Percentiles rank a stretch among this genome's conserved stretches.
These are phyloP conservation scores for Phyllopteryx taeniolatus DNA, from an alignment of 2,113 vertebrate genomes.

Conservation along the genomic window DNA sequence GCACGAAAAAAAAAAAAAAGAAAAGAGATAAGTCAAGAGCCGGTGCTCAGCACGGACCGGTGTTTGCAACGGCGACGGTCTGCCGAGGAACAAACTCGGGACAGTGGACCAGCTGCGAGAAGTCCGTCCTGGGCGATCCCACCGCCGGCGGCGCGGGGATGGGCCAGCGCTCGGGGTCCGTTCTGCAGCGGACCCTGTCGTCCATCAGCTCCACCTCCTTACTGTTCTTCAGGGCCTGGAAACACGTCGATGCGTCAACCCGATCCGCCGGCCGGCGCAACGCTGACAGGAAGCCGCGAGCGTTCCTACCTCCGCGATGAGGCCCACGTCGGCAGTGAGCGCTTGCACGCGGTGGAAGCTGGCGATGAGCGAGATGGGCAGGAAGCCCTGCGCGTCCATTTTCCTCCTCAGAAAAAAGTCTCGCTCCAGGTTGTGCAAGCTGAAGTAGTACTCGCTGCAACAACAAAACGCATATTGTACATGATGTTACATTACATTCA, in stretches of 20 bases:
- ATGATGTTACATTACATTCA: no score
- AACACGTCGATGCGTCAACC: no score
- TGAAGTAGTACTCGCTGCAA: slow-evolving; percentile 97
- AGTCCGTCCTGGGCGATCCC: slow-evolving; percentile 83
- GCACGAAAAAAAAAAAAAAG: background rate
- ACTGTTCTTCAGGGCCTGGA: slow-evolving; percentile 88
- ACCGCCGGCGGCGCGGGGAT: slow-evolving; percentile 77
- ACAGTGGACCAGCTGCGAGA: slow-evolving; percentile 90
- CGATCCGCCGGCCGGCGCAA: background rate
- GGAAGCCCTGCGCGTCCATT: slow-evolving; percentile 91
- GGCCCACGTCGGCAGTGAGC: slow-evolving; percentile 84
- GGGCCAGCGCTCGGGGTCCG: slow-evolving; percentile 91
- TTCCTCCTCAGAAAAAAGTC: slow-evolving; percentile 96
- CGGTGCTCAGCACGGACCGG: slow-evolving; percentile 67
- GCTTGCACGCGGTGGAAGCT: slow-evolving; percentile 92
- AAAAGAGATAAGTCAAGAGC: background rate
- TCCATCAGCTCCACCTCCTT: slow-evolving; percentile 88
- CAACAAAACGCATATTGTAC: no score
- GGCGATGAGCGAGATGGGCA: slow-evolving; percentile 91
- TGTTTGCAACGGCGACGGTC: slow-evolving; percentile 69
- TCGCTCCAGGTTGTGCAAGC: slow-evolving; percentile 91
- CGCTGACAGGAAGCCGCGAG: background rate
- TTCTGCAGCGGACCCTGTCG: slow-evolving; percentile 84
- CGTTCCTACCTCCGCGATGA: slow-evolving; percentile 86
- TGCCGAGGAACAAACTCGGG: slow-evolving; percentile 93